Evolutionary conservation across 2,888 invertebrate species (phyloP), one percentile per base, ranked within the genome.

Genomic region (Caenorhabditis becei): DNA sequence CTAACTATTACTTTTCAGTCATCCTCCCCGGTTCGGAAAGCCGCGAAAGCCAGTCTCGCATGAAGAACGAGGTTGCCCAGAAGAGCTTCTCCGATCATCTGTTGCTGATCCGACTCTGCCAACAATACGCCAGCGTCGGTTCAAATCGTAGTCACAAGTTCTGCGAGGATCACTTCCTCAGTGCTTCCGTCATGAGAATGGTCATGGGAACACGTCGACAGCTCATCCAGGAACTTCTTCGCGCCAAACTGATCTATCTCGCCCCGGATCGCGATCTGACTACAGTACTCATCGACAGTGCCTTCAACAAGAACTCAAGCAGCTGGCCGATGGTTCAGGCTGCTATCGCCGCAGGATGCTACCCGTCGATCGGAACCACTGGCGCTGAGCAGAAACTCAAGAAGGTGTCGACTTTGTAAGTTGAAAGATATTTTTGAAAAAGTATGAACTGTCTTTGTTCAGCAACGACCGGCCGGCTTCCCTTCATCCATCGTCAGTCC

Each of bases 241-340:
- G 91, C 23, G 80, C 87, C 16, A 80, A 74, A 51, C 63, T 91
- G 16, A 75, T 90, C 23, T 61, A 77, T 0, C 37, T 65, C 10
- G 51, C 41, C 1, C 11, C 1, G 11, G 51, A 65, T 3, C 37
- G 53, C 10, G 66, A 66, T 18, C 28, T 62, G 11, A 26, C 47
- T 32, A 51, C 20, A 0, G 53, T 58, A 0, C 47, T 74, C 23
- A 41, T 0, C 16, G 65, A 80, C 35, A 23, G 10, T 0, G 20
- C 23, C 8, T 66, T 65, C 61, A 80, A 80, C 23, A 61, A 49
- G 20, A 51, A 80, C 59, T 94, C 95, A 0, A 94, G 95, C 88
- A 95, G 95, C 90, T 96, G 96, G 96, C 94, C 96, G 14, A 94
- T 97, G 69, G 94, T 98, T 0, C 97, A 97, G 91, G 95, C 95